Evolutionary conservation across 2,113 vertebrate species (phyloP).

Genomic region (Octodon degus): DNA sequence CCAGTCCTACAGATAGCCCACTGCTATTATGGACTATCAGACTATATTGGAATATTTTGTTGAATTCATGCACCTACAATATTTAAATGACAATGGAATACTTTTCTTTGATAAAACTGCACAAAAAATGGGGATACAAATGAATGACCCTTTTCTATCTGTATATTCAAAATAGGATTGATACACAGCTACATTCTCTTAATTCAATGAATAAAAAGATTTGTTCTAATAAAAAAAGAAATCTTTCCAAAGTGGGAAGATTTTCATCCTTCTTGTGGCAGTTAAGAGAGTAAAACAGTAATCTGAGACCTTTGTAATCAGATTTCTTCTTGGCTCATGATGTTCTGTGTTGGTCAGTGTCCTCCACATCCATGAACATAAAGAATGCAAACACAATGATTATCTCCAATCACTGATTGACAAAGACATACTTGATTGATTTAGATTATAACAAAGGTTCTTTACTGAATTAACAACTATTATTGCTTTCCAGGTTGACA

Average conservation of each 20-base stretch:
- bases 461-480: not conserved
- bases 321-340: constrained; percentile 58
- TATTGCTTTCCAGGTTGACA: not conserved
- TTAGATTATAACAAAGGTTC: not conserved
- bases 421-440: not conserved
- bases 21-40: no score
- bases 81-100: no score
- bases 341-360: not conserved
- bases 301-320: not conserved
- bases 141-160: no score
- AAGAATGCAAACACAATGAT: not conserved
- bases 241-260: constrained; percentile 42
- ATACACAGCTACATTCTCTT: no score
- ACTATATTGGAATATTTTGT: no score
- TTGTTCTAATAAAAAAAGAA: no score
- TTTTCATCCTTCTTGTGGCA: constrained; percentile 60
- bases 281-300: constrained; percentile 54
- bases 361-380: constrained; percentile 16
- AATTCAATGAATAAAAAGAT: no score
- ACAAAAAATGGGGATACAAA: no score
- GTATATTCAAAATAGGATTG: no score
- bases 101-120: no score
- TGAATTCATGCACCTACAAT: no score
- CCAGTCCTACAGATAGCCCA: no score
- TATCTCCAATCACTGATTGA: not conserved